Evolutionary conservation across 2,888 invertebrate species (phyloP).

Genomic region (Patella pellucida): DNA sequence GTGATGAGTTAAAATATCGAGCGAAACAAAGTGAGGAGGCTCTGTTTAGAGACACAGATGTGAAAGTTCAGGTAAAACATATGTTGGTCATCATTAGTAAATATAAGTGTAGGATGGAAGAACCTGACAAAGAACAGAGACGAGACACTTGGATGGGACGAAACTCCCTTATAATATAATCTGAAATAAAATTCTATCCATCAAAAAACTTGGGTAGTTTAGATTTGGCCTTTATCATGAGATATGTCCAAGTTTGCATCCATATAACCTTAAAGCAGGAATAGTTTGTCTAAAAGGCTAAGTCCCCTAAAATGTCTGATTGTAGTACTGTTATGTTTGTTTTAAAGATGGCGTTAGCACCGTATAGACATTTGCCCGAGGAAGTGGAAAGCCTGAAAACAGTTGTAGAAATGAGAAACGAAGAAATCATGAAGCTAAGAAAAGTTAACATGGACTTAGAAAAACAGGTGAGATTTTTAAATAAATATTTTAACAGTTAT

Average conservation of each 20-base stretch:
- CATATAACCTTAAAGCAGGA: background rate
- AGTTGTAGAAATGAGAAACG: constrained; percentile 89
- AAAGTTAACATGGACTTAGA: constrained; percentile 76
- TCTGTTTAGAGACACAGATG: constrained; percentile 70
- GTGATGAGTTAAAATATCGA: constrained; percentile 67
- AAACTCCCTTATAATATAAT: too few species aligned
- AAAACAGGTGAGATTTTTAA: constrained; percentile 74
- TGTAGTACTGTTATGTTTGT: background rate
- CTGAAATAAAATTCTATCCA: too few species aligned
- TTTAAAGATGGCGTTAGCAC: constrained; percentile 62
- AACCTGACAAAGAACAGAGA: background rate
- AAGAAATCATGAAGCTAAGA: constrained; percentile 84
- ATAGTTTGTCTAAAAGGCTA: background rate
- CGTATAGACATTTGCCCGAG: constrained; percentile 74
- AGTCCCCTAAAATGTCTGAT: too few species aligned
- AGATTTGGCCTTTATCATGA: background rate
- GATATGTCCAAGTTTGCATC: background rate
- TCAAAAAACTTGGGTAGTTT: too few species aligned
- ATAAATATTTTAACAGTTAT: background rate
- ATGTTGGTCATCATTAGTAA: background rate
- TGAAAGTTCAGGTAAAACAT: constrained; percentile 69
- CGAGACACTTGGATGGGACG: too few species aligned
- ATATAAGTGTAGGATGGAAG: background rate
- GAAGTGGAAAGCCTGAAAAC: constrained; percentile 87
- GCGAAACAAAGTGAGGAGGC: constrained; percentile 69